These are phyloP conservation scores for Gryllus longicercus DNA, from an alignment of 2,888 invertebrate species.

Conservation along the genomic window DNA sequence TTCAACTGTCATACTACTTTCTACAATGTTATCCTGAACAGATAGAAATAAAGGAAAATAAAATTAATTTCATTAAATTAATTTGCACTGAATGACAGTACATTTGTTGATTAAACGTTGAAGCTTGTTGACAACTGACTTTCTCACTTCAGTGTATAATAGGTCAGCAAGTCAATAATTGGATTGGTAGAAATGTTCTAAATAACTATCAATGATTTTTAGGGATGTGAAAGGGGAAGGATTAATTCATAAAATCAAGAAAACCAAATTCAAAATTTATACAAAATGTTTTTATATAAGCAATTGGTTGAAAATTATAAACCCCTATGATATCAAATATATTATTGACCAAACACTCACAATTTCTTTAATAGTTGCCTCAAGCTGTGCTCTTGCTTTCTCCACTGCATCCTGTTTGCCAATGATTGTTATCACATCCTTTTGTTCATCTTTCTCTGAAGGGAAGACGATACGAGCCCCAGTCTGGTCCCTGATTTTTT, in stretches of 20 bases:
- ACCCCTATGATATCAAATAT: no score
- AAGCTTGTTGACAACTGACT: not conserved
- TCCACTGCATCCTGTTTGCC: constrained; percentile 89
- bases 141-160: not conserved
- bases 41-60: constrained; percentile 28
- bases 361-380: constrained; percentile 83
- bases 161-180: no score
- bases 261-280: no score
- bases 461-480: constrained; percentile 94
- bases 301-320: no score
- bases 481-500: constrained; percentile 86
- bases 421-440: constrained; percentile 89
- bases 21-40: constrained; percentile 76
- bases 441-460: constrained; percentile 78
- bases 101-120: not conserved
- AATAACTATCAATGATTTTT: no score
- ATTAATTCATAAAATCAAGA: no score
- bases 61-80: constrained; percentile 23
- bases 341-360: constrained; percentile 48
- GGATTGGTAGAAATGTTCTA: no score
- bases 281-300: no score
- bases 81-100: not conserved
- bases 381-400: constrained; percentile 79
- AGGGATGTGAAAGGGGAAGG: no score
- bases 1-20: constrained; percentile 82